Evolutionary conservation across 2,797 vertebrate genomes (phyloP).

Genomic region (Ctenochaetus hawaiiensis): DNA sequence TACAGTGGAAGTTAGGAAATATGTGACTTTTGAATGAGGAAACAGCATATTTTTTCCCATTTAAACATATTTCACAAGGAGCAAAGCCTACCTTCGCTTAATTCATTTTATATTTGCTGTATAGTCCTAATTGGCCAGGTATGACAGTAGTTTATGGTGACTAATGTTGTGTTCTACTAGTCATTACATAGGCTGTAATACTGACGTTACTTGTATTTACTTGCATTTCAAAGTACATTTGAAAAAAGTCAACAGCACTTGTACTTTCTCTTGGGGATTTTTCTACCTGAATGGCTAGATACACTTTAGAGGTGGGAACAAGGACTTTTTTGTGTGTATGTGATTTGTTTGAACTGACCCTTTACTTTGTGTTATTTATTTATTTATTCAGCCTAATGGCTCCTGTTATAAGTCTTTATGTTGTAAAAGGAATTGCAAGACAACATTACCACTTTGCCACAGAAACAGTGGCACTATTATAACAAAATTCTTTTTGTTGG

Average conservation of each 20-base stretch:
- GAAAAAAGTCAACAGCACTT: background rate
- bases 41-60: background rate
- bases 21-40: background rate
- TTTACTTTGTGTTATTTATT: conserved; percentile 37
- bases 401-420: background rate
- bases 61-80: background rate
- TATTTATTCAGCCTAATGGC: conserved; percentile 41
- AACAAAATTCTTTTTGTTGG: background rate
- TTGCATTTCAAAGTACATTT: no score
- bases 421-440: background rate
- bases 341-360: conserved; percentile 27
- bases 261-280: background rate
- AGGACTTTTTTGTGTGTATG: background rate
- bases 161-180: background rate
- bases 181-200: background rate
- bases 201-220: no score
- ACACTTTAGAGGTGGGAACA: background rate
- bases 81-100: background rate
- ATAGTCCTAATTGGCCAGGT: background rate
- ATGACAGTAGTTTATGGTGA: background rate
- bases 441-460: conserved; percentile 15
- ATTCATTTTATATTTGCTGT: background rate
- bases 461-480: background rate
- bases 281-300: background rate
- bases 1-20: background rate